Evolutionary conservation across 1,140 invertebrate species (phyloP), one percentile per base, ranked within the genome.

Genomic region (Drosophila littoralis): DNA sequence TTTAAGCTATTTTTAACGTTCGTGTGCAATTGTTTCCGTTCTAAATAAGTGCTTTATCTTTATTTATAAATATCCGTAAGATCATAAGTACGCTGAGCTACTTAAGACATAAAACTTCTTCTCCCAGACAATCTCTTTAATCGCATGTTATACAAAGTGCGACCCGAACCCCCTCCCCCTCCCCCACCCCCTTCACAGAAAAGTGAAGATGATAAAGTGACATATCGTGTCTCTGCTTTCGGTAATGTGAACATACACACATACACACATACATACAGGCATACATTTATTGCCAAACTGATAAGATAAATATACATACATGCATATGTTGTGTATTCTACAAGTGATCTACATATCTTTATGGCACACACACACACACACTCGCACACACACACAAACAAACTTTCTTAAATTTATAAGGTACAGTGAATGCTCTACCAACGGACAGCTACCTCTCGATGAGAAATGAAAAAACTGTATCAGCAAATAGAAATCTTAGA

Each of bases 121-220:
- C 12, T 55, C 7, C 8, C 35, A 10, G 33, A 38, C 35, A 55
- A 55, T 38, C 52, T 61, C 32, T 48, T 50, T 61, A 61, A 61
- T 61, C 59, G 43, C 59, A 28, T 61, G 32, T 61, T 22, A 32
- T 22, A 61, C 43, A 38, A 48, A 35, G 2, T 35, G 8, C 13
- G 7, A 6, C 12, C 48, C 10, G n/a, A 3, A 2, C 22, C 22
- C 22, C 22, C 22, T 3, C 22, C 22, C 22, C 22, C 22, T 3
- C 22, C n/a, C n/a, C n/a, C n/a, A n/a, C n/a, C 12, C 12, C 28
- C 1, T 7, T n/a, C 15, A 3, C 45, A 13, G 13, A 13, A 9
- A 36, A 48, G 32, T 48, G 46, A 28, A 17, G 43, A 36, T 60
- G 42, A 61, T 61, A 60, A 60, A 60, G 10, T 60, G 13, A 15